Evolutionary conservation across 2,113 vertebrate species (phyloP).

Genomic region (Anseranas semipalmata): DNA sequence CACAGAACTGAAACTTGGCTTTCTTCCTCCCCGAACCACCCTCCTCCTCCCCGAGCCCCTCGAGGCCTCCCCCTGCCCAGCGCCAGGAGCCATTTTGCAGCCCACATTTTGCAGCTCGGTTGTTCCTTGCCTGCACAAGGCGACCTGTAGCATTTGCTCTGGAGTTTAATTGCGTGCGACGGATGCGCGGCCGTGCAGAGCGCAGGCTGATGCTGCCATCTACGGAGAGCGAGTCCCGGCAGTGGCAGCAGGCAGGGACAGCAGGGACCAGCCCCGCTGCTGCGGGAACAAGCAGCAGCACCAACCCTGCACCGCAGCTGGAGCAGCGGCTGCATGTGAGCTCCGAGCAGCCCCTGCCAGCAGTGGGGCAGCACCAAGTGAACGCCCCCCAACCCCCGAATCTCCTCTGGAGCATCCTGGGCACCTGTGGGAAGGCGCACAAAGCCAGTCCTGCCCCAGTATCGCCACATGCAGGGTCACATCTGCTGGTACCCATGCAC

Average conservation of each 20-base stretch:
- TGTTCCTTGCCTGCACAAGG: neutral
- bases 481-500: no score
- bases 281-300: accelerated
- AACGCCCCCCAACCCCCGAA: neutral
- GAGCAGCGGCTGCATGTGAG: accelerated
- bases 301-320: accelerated
- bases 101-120: neutral
- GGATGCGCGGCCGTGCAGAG: neutral
- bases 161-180: neutral
- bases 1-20: neutral
- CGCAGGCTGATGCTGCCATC: neutral
- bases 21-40: neutral
- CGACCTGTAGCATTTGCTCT: neutral
- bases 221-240: accelerated
- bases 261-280: neutral
- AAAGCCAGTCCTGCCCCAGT: no score
- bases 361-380: neutral
- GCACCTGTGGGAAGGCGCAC: no score
- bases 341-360: neutral
- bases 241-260: neutral
- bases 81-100: neutral
- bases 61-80: neutral
- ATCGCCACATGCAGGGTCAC: no score
- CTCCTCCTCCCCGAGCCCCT: neutral
- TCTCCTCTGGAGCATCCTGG: neutral